Base-by-base conservation (phyloP, 1,140 invertebrate species). In the Pachypeltis micranthus region DNA sequence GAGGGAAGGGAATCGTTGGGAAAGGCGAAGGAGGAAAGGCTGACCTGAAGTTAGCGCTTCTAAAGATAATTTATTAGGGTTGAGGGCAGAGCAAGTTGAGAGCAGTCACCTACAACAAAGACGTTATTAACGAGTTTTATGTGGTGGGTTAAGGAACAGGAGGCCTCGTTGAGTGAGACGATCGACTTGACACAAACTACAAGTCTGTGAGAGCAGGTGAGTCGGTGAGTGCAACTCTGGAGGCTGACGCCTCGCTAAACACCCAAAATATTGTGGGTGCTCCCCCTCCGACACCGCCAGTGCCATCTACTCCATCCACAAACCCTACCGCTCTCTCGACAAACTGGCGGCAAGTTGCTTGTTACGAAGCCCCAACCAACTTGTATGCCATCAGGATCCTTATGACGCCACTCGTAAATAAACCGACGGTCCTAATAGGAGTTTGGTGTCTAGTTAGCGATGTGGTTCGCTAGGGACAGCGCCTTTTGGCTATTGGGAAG, bases 371-470 rank as follows among this genome's bases (percentile, higher is more conserved):
- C n/a, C n/a, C n/a, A n/a, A n/a, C n/a, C n/a, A n/a, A n/a, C n/a
- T n/a, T n/a, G n/a, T n/a, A n/a, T n/a, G n/a, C n/a, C n/a, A n/a
- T n/a, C 47, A 51, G 23, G 47, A 51, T 51, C 47, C 47, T 51
- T 51, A 14, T 51, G 47, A 51, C 47, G 47, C 23, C 47, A 21
- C 7, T 21, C 4, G 47, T 51, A 51, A 51, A 51, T 51, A 10
- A 23, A 57, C 55, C 24, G 27, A 57, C 55, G 7, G 55, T 39
- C 55, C 55, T 26, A 57, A 57, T 57, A 25, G 55, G 55, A 57
- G 55, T 57, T 57, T 57, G 55, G 23, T 57, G 55, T 57, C 55
- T 57, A 57, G 55, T 57, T 57, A 57, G 55, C 55, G 55, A 57
- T 57, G 55, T 57, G 55, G 55, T 57, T n/a, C n/a, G n/a, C n/a